Percentiles rank a stretch among this genome's conserved stretches.
phyloP scores from a whole-genome alignment of 2,888 invertebrate genomes.

The Alloscopus bannaensis region DNA sequence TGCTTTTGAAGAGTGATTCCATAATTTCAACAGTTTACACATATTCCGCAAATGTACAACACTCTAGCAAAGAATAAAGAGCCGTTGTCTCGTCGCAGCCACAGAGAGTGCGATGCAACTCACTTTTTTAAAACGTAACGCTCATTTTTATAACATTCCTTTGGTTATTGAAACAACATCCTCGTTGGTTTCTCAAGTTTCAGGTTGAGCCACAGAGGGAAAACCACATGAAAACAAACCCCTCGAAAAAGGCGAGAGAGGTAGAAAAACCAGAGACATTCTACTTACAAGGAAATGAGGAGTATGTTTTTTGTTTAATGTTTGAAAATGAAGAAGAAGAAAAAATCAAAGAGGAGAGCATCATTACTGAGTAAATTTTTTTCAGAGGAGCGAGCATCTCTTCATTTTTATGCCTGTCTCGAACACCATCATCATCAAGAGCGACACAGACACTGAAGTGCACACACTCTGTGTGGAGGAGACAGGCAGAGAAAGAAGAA shows the following conservation, averaged over 20 bases:
- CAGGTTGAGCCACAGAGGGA: too few species aligned
- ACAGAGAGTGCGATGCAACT: too few species aligned
- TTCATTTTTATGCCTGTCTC: slow-evolving; percentile 23
- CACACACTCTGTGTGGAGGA: too few species aligned
- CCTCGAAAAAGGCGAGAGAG: too few species aligned
- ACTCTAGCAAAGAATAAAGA: too few species aligned
- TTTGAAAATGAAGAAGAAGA: background rate
- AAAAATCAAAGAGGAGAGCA: slow-evolving; percentile 1
- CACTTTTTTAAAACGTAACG: too few species aligned
- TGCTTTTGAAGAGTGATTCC: background rate
- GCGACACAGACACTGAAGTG: too few species aligned
- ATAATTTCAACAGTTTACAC: slow-evolving; percentile 23
- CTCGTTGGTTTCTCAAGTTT: slow-evolving; percentile 65
- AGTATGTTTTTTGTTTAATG: background rate
- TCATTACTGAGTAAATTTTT: background rate
- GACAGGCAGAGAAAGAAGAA: background rate
- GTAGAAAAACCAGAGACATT: background rate
- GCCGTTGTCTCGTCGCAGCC: too few species aligned
- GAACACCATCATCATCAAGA: slow-evolving; percentile 7
- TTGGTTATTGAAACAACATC: slow-evolving; percentile 47
- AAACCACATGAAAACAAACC: too few species aligned
- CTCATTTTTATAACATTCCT: too few species aligned
- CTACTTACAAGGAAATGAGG: background rate
- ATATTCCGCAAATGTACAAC: background rate
- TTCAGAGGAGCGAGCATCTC: background rate